These are phyloP conservation scores for Sminthurinus signatus DNA, from an alignment of 1,140 invertebrate species.

Conservation along the genomic window DNA sequence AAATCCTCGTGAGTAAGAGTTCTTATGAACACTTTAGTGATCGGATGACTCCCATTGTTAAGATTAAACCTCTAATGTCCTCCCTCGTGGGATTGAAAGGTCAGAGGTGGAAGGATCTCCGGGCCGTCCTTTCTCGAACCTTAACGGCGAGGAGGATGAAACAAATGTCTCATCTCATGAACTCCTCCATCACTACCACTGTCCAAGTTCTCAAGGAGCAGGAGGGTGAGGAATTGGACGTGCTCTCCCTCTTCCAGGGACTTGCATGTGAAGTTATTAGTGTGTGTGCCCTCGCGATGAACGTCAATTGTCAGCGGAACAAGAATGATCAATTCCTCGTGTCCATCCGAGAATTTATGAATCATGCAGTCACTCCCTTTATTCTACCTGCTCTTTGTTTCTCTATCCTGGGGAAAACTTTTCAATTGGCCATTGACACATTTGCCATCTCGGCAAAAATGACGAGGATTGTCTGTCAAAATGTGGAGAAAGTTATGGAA, in stretches of 20 bases:
- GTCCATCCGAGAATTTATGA: slow-evolving; percentile 44
- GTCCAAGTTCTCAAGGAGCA: slow-evolving; percentile 23
- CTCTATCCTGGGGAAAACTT: slow-evolving; percentile 41
- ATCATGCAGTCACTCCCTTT: slow-evolving; percentile 43
- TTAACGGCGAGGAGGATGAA: slow-evolving; percentile 52
- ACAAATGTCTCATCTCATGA: slow-evolving; percentile 45
- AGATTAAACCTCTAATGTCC: slow-evolving; percentile 43
- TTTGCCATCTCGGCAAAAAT: slow-evolving; percentile 44
- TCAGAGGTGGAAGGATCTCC: slow-evolving; percentile 50
- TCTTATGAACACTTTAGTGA: slow-evolving; percentile 43
- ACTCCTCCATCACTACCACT: slow-evolving; percentile 40
- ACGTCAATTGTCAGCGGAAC: slow-evolving; percentile 47
- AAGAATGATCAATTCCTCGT: slow-evolving; percentile 45
- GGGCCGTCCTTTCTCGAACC: slow-evolving; percentile 50
- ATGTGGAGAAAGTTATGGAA: slow-evolving; percentile 43
- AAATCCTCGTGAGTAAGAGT: slow-evolving; percentile 45
- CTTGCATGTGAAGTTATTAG: slow-evolving; percentile 52
- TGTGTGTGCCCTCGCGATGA: slow-evolving; percentile 49
- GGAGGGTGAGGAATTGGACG: slow-evolving; percentile 41
- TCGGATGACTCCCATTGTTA: slow-evolving; percentile 43
- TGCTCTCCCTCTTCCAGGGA: slow-evolving; percentile 47
- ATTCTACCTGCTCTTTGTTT: slow-evolving; percentile 44
- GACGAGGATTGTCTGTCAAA: slow-evolving; percentile 43
- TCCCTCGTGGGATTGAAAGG: slow-evolving; percentile 45
- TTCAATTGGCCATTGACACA: slow-evolving; percentile 43